Base-by-base conservation (phyloP, 2,888 invertebrate genomes). In the Leptopilina syphax region DNA sequence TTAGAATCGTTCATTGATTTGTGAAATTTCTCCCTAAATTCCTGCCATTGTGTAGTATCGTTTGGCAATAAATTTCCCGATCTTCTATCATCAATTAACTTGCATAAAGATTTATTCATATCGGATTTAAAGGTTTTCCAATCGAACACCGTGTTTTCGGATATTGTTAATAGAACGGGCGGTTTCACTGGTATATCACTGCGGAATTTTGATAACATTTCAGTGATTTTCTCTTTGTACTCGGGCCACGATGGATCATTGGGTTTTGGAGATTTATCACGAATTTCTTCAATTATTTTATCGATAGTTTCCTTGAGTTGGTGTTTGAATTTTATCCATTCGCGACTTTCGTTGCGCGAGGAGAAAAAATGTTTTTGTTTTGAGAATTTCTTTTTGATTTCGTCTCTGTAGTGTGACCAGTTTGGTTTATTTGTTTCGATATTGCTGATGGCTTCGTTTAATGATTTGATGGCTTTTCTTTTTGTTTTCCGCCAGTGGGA, bases 381-480 rank as follows among this genome's bases (percentile, higher is more conserved):
- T 0, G 81, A 76, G 41, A 83, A 84, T 10, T 65, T 77, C 18
- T 83, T 81, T 76, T 81, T 79, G 4, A 86, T 81, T 18, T 85
- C 82, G 18, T 80, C 78, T 9, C 81, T 83, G 44, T 82, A 84
- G 0, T 81, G 67, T 1, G 65, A 60, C 85, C 84, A 86, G 0
- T 81, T 82, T 34, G 84, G 83, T 80, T 83, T 86, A 7, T 81
- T 84, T 4, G 83, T 76, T 63, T 85, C 81, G 13, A 86, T 81
- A 2, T 82, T 76, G 41, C 80, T 60, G 50, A 85, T 82, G 1
- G 79, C 79, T 12, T 84, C 82, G 60, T 80, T 84, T 0, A 85
- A 66, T 1, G 83, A 81, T 50, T 82, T 77, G 0, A 85, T 12
- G 9, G 85, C 67, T 8, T 84, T 84, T 5, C 27, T 44, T 41